Evolutionary conservation across 2,888 invertebrate species (phyloP), one percentile per base, ranked within the genome.

Genomic region (Drosophila aldrichi): DNA sequence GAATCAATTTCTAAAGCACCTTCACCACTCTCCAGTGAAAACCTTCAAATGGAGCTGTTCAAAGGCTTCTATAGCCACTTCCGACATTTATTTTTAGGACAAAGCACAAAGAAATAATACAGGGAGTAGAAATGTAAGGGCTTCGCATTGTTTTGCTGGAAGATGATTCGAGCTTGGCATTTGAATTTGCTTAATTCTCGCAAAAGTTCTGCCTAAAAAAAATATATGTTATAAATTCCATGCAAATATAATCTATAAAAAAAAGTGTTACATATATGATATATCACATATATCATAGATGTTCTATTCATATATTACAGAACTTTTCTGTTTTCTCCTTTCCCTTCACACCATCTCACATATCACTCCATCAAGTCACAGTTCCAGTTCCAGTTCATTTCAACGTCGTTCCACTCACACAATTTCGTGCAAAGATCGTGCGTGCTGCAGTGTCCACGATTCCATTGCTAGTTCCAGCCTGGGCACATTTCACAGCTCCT

Each of bases 391-490:
- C 29, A 29, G 48, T 29, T 48, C 48, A 25, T 25, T 48, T n/a
- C 48, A 16, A 29, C 3, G 2, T 25, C 9, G 16, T 8, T 44
- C 5, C 18, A 10, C 41, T 5, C 36, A 5, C 36, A 14, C 36
- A 36, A 36, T 36, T 52, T 38, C 52, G 34, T 52, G 36, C 52
- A n/a, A 0, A 14, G 40, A 22, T 25, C 57, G 44, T 57, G 57
- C 57, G n/a, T 46, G 36, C 22, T 57, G 29, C 48, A 3, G 14
- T 12, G 36, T n/a, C 34, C 36, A 44, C n/a, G 44, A 12, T 25
- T 48, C 25, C 43, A 65, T 44, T 64, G 51, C 64, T 38, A 65
- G 14, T 18, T 43, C 10, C 29, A 29, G 14, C 63, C 25, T 25
- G 22, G 34, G 29, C 34, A 22, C 32, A 38, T 38, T 36, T 63